Base-by-base conservation (phyloP, 1,140 invertebrate species). In the Hyposmocoma kahamanoa region DNA sequence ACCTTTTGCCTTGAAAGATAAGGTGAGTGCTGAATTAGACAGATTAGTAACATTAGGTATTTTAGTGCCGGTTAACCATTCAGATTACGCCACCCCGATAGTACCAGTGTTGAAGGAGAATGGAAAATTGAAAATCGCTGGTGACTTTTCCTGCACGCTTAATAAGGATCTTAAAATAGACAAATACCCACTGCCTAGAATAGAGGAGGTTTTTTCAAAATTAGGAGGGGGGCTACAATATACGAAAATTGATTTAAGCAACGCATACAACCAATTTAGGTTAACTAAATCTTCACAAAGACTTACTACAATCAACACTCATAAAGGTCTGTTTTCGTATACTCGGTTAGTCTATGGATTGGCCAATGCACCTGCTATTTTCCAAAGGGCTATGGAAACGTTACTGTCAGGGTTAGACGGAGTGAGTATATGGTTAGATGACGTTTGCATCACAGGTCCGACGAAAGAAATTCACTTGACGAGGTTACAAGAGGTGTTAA, bases 201-300 rank as follows among this genome's bases (percentile, higher is more conserved):
- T 65, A 8, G 59, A 74, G 17, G 65, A 74, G n/a, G 30, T 80
- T 10, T 70, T 78, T 42, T 19, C 50, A 1, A 42, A 42, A 22
- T 43, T 77, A 18, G 13, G 39, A n/a, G 53, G 59, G 1, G 66
- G 67, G 9, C 28, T 65, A 45, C 8, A 55, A 10, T 81, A 68
- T 52, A 51, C 57, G 53, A 63, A 72, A 8, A 45, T 87, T 2
- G 84, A 87, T 54, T 42, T 86, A 11, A 50, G 46, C 0, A 67
- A 60, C 19, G 87, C 87, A 1, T 88, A 84, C 58, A 78, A 70
- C 59, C 87, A 89, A 57, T 53, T 89, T 11, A 26, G 5, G 5
- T 8, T 44, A 46, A 11, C 32, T 88, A 5, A 62, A 68, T 2
- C 22, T 17, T 30, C 21, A 20, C 22, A 32, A 24, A 5, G 20